Evolutionary conservation across 2,113 vertebrate species (phyloP), one percentile per base, ranked within the genome.

Genomic region (Sinocyclocheilus anshuiensis): DNA sequence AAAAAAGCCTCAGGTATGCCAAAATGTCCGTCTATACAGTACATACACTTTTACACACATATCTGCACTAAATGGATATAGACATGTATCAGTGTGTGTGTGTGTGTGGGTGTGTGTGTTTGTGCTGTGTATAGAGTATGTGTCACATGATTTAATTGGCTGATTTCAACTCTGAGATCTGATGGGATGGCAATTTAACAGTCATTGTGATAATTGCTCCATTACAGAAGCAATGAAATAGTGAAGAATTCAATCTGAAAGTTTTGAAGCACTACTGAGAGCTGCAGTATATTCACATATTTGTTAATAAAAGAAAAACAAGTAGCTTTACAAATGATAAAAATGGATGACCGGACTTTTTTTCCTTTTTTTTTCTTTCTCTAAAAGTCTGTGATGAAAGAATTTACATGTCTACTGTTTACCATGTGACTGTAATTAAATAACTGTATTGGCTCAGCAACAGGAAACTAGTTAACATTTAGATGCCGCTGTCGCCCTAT

Each of bases 1-100:
- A 91, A 90, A 89, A 69, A 92, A 90, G 88, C 86, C 79, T 85
- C 92, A 86, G 90, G 91, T 92, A 90, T 90, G 85, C 88, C 71
- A 89, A 90, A 87, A 69, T 39, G 26, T 61, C 77, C 15, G 26
- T 80, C 42, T 57, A 53, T 80, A 61, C 75, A 77, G 75, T 77
- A 91, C 91, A 91, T 90, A 90, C 77, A 83, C 87, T 88, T 91
- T 90, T 86, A 90, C 55, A 79, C 50, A 71, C 59, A 86, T 42
- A 57, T 59, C 20, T 87, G 88, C 20, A 26, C 83, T 84, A 36
- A 83, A 83, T 83, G 81, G 50, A 83, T 83, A 39, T 57, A 55
- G 67, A 83, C 48, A 16, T 24, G 33, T 83, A 48, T 83, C 63
- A 2, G 59, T 45, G 39, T 55, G 65, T 55, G 50, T 50, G 45